phyloP scores from a whole-genome alignment of 1,140 invertebrate genomes.

The Riptortus pedestris region DNA sequence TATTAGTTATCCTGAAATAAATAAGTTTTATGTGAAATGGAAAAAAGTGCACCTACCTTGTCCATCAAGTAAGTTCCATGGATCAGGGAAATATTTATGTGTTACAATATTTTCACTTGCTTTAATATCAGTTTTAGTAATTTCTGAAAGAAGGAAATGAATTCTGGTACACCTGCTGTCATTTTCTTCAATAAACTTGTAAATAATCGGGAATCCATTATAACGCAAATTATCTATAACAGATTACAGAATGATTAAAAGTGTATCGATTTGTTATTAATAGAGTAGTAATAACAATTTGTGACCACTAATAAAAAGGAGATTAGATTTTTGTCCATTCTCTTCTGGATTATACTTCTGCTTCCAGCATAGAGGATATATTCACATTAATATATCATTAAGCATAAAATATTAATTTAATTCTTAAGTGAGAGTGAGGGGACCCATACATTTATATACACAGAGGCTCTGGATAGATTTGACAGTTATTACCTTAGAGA shows the following conservation, averaged over 20 bases:
- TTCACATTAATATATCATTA: too few relatives aligned
- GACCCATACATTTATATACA: too few relatives aligned
- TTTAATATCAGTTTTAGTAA: neutral
- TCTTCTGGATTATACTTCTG: too few relatives aligned
- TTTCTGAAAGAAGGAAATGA: neutral
- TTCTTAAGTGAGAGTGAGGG: too few relatives aligned
- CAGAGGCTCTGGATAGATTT: too few relatives aligned
- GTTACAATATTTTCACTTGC: neutral
- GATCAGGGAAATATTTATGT: conserved; percentile 1
- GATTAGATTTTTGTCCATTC: too few relatives aligned
- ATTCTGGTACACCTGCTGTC: neutral
- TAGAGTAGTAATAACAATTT: too few relatives aligned
- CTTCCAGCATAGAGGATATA: too few relatives aligned
- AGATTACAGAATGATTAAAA: neutral
- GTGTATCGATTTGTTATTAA: too few relatives aligned
- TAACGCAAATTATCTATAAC: neutral
- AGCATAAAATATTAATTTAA: too few relatives aligned
- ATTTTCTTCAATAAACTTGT: neutral
- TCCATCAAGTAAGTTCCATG: conserved; percentile 3
- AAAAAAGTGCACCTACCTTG: neutral
- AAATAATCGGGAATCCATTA: neutral
- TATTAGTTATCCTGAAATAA: neutral
- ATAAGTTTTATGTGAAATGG: neutral
- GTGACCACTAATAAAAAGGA: too few relatives aligned
- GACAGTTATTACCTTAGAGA: too few relatives aligned